These are phyloP conservation scores for Papilio polytes DNA, from an alignment of 1,140 invertebrate species.

Conservation along the genomic window DNA sequence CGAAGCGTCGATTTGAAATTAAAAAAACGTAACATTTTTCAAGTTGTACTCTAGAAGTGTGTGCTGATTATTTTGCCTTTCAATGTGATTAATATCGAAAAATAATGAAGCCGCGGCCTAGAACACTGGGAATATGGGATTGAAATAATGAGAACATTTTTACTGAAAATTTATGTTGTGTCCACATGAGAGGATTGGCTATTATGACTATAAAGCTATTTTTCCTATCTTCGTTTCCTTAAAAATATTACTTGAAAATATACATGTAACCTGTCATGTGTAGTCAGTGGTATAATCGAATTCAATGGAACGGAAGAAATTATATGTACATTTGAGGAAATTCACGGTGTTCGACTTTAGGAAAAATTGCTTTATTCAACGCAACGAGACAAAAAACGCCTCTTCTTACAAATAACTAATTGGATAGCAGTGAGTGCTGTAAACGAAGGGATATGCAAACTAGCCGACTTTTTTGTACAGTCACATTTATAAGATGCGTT, in stretches of 20 bases:
- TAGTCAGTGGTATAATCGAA: too few relatives aligned
- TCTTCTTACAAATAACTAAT: too few relatives aligned
- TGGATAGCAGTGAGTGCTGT: too few relatives aligned
- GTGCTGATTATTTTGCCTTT: slow-evolving; percentile 15
- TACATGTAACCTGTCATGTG: not conserved
- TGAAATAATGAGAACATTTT: not conserved
- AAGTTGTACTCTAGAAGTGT: slow-evolving; percentile 9
- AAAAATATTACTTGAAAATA: not conserved
- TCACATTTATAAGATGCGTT: too few relatives aligned
- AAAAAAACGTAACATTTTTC: not conserved
- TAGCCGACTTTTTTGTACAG: too few relatives aligned
- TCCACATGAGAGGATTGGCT: not conserved
- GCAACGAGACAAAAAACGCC: too few relatives aligned
- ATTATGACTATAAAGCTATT: not conserved
- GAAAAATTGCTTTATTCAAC: too few relatives aligned
- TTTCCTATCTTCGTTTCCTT: not conserved
- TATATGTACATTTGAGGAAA: too few relatives aligned
- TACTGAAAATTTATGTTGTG: not conserved
- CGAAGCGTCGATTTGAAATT: not conserved
- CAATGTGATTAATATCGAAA: slow-evolving; percentile 2
- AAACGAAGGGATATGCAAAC: too few relatives aligned
- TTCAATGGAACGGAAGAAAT: too few relatives aligned
- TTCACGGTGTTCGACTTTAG: too few relatives aligned
- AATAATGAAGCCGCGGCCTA: slow-evolving; percentile 1
- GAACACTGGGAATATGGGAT: not conserved